phyloP scores from a whole-genome alignment of 2,888 invertebrate genomes.

The Hybos culiciformis region DNA sequence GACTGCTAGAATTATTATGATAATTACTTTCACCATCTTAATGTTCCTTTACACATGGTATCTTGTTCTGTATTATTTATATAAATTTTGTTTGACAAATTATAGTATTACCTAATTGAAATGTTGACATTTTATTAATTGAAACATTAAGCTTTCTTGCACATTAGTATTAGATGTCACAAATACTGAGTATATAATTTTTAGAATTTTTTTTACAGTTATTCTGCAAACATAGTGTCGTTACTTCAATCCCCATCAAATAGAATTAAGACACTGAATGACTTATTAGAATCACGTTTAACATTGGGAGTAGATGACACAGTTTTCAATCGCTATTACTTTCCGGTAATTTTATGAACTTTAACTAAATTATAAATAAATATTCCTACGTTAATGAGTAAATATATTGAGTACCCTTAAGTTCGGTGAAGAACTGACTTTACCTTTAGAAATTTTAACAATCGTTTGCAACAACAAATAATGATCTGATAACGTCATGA shows the following conservation, averaged over 20 bases:
- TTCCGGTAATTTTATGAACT: conserved; percentile 39
- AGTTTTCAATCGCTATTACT: conserved; percentile 53
- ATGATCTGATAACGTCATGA: no score
- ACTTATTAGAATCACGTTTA: conserved; percentile 50
- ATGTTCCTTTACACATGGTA: conserved; percentile 51
- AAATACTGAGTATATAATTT: no score
- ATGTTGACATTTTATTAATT: no score
- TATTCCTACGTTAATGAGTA: not conserved
- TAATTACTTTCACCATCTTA: conserved; percentile 47
- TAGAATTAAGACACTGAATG: conserved; percentile 47
- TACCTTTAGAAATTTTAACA: not conserved
- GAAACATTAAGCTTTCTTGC: no score
- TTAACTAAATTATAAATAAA: not conserved
- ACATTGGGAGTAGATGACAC: conserved; percentile 54
- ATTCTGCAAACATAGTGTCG: conserved; percentile 63
- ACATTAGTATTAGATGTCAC: no score
- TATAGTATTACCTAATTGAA: no score
- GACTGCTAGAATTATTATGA: conserved; percentile 44
- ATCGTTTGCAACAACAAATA: not conserved
- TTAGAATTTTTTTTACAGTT: conserved; percentile 35
- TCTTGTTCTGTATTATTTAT: not conserved
- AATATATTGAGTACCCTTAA: not conserved
- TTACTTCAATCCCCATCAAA: conserved; percentile 57
- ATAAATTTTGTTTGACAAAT: not conserved
- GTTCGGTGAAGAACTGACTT: not conserved